Base-by-base conservation (phyloP, 2,113 vertebrate genomes). In the Thalassarche chlororhynchos region DNA sequence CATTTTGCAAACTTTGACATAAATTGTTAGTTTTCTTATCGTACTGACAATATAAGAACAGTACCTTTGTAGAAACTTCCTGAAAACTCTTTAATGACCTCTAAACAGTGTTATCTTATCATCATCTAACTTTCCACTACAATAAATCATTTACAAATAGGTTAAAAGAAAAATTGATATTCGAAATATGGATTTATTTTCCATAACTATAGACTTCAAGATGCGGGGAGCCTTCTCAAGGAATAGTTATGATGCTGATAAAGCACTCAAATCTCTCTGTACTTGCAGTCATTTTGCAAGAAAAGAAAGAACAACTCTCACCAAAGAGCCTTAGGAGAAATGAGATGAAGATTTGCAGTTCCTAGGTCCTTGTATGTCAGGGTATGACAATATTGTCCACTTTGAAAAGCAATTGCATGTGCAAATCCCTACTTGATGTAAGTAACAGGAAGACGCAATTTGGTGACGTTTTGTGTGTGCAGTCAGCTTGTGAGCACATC, bases 61-160 rank as follows among this genome's bases (percentile, higher is more conserved):
- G 90, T 86, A 97, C 97, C 97, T 98, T 97, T 94, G 96, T 92
- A 97, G 97, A 97, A 98, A 98, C 98, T 98, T 98, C 97, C 94
- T 92, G 92, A 81, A 98, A 98, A 98, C 97, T 98, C 98, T 98
- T 98, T 98, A 98, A 98, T 98, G 98, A 98, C 98, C 98, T 99
- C 98, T 98, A 98, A 98, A 98, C 98, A 98, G 96, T 96, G 97
- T 98, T 98, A 98, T 98, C 98, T 98, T 98, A 98, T 98, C 98
- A 90, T 95, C 91, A 98, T 98, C 98, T 98, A 96, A 98, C 96
- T 98, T 98, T 97, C 97, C 91, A 80, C 97, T 75, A 96, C 92
- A 98, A 99, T 98, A 98, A 98, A 98, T 99, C 98, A 98, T 98
- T 98, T 97, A 98, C 95, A 98, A 98, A 98, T 95, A 96, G 95